phyloP scores from a whole-genome alignment of 2,113 vertebrate genomes.

The Gymnarchus niloticus region DNA sequence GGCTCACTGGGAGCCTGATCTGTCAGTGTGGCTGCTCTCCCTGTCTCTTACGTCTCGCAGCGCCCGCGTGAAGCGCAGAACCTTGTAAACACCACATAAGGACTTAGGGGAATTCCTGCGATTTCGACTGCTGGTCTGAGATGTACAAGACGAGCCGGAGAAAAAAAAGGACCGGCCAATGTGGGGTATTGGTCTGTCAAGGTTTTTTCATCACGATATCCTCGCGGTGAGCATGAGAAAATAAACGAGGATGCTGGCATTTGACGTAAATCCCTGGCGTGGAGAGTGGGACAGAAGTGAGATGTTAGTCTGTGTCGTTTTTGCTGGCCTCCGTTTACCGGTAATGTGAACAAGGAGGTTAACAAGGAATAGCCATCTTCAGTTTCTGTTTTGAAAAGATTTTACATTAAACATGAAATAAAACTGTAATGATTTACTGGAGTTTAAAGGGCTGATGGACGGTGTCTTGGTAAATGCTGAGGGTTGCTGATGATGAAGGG shows the following conservation, averaged over 20 bases:
- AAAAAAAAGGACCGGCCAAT: too few species aligned
- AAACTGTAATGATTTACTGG: not conserved
- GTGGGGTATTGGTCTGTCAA: not conserved
- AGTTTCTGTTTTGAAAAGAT: not conserved
- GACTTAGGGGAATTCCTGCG: not conserved
- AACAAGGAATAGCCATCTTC: not conserved
- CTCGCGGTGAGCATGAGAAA: not conserved
- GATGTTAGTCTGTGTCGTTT: not conserved
- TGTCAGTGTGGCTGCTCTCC: not conserved
- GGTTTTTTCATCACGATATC: not conserved
- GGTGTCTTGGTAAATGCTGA: not conserved
- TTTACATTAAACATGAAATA: not conserved
- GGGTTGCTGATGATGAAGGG: not conserved
- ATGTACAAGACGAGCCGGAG: not conserved
- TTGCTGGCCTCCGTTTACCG: too few species aligned
- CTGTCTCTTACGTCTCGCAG: not conserved
- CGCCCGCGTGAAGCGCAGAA: not conserved
- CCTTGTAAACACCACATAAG: not conserved
- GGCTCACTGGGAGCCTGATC: constrained; percentile 26
- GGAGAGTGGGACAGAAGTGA: not conserved
- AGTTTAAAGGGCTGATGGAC: not conserved
- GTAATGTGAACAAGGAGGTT: not conserved
- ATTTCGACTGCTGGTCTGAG: not conserved
- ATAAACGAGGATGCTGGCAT: not conserved
- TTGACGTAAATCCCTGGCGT: not conserved